Evolutionary conservation across 2,888 invertebrate genomes (phyloP), one percentile per base, ranked within the genome.

Genomic region (Drosophila pseudotakahashii): DNA sequence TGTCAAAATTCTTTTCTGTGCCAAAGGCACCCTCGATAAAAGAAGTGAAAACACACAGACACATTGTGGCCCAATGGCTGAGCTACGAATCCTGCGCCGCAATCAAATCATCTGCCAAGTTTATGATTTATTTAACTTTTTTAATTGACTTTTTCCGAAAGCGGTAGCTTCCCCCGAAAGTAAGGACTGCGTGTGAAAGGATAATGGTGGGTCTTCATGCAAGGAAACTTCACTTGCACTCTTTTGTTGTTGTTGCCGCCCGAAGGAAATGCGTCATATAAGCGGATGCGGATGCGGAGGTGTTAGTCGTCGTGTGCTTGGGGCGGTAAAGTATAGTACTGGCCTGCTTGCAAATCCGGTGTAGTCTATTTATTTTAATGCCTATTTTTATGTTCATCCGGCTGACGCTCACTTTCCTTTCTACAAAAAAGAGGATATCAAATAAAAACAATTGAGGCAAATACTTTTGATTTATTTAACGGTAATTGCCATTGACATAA

Each of bases 41-140:
- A 11, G 59, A 52, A 30, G 44, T 41, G 45, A 13, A 68, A 52
- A 64, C 34, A 55, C 36, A 37, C 37, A 68, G 81, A 76, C 71
- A 80, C 84, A 79, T 63, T 79, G 77, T 79, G 39, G 81, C 73
- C 62, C 51, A 58, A 57, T 72, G 63, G 54, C 54, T 41, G 67
- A 76, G 70, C 80, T 42, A 26, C 74, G 81, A 84, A 79, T 85
- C 86, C 81, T 87, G 81, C 84, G 81, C 89, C 89, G 88, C 87
- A 88, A 88, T 88, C 89, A 88, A 87, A 87, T 88, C 87, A 88
- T 87, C 90, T 90, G 89, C 89, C 89, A 90, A 89, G 88, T 81
- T 90, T 91, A 91, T 91, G 91, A 91, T 91, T 91, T 91, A 91
- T 91, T 91, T 90, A 90, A 91, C 90, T 90, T 90, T 91, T 91